Conservation (phyloP, 2,113 vertebrate species). For the Epinephelus lanceolatus region DNA sequence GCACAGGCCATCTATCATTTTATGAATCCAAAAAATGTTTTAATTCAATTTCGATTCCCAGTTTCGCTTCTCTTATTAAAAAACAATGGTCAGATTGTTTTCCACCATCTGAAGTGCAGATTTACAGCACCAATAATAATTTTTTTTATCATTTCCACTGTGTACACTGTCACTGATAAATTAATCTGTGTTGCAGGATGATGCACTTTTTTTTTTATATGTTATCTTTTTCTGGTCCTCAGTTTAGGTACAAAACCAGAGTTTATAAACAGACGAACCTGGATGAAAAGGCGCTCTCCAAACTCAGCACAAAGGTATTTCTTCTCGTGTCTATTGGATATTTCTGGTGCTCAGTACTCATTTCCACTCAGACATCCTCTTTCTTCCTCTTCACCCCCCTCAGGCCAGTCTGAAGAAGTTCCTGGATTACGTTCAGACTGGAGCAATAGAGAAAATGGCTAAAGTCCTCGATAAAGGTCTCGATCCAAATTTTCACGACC, state of each 20-base stretch:
- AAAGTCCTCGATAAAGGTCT: slow-evolving; percentile 93
- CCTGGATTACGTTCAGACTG: slow-evolving; percentile 90
- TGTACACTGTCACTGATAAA: slow-evolving; percentile 9
- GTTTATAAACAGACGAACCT: slow-evolving; percentile 96
- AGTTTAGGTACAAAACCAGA: slow-evolving; percentile 98
- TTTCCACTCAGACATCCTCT: neutral
- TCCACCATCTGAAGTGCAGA: slow-evolving; percentile 7
- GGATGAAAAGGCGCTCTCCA: slow-evolving; percentile 96
- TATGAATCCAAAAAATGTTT: neutral
- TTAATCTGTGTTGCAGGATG: slow-evolving; percentile 10
- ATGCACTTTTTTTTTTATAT: slow-evolving; percentile 41
- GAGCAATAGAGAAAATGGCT: slow-evolving; percentile 89
- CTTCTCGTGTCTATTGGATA: neutral
- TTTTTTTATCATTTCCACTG: neutral
- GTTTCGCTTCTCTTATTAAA: neutral
- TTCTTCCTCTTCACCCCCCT: neutral
- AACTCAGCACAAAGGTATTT: slow-evolving; percentile 94
- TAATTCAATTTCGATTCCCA: neutral
- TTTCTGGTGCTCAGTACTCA: neutral
- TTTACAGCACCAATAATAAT: slow-evolving; percentile 10
- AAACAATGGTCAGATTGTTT: neutral
- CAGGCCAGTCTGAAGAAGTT: slow-evolving; percentile 95
- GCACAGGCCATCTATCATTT: neutral
- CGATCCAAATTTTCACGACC: slow-evolving; percentile 94
- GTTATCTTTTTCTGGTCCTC: slow-evolving; percentile 51